Percentiles rank a stretch among this genome's conserved stretches.
phyloP scores from a whole-genome alignment of 2,888 invertebrate genomes.

The Piscicola geometra region DNA sequence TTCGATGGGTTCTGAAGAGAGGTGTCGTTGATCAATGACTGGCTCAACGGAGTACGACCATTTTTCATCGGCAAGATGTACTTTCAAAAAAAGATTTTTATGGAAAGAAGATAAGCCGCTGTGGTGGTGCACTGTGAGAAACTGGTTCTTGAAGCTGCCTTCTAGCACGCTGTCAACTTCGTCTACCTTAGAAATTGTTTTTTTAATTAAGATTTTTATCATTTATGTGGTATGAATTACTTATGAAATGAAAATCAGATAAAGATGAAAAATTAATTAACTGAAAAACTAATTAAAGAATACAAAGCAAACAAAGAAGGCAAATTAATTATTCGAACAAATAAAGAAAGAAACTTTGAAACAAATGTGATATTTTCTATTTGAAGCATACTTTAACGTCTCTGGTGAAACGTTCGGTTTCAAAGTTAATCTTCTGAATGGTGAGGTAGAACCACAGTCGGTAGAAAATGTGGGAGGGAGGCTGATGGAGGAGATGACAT shows the following conservation, averaged over 20 bases:
- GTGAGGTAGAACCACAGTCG: slow-evolving; percentile 43
- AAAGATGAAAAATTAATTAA: no score
- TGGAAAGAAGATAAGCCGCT: slow-evolving; percentile 44
- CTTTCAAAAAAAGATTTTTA: slow-evolving; percentile 39
- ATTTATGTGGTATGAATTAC: no score
- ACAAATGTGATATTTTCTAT: no score
- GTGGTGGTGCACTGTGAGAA: slow-evolving; percentile 46
- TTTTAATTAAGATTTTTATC: no score
- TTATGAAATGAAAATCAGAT: no score
- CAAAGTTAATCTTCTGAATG: slow-evolving; percentile 39
- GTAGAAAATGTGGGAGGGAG: slow-evolving; percentile 41
- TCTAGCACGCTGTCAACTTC: slow-evolving; percentile 38
- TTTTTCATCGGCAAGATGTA: not conserved
- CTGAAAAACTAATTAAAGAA: no score
- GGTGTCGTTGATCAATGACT: not conserved
- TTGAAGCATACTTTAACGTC: slow-evolving; percentile 42
- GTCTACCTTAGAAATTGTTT: slow-evolving; percentile 8
- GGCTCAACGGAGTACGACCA: not conserved
- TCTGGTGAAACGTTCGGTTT: slow-evolving; percentile 40
- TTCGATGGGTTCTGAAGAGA: no score
- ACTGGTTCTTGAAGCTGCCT: slow-evolving; percentile 45
- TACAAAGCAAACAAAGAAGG: no score
- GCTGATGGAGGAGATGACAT: slow-evolving; percentile 41
- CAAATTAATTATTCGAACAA: no score
- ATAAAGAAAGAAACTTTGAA: no score